Base-by-base conservation (phyloP, 2,113 vertebrate genomes). In the Phyllopteryx taeniolatus region DNA sequence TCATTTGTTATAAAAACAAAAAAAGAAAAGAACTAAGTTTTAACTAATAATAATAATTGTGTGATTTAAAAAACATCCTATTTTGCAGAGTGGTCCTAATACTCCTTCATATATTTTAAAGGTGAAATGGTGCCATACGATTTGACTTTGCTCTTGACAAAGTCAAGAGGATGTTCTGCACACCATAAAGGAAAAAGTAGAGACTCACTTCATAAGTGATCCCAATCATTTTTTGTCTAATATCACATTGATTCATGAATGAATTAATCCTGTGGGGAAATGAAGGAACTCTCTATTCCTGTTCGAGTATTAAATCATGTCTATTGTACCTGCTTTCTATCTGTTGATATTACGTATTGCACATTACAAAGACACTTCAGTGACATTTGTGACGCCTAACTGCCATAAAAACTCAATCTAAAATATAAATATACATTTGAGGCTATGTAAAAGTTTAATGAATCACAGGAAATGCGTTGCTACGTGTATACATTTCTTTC, bases 331-430 rank as follows among this genome's bases (percentile, higher is more conserved):
- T 73, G 17, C 54, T 71, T 39, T 75, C 65, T 70, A 33, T 72
- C 65, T 19, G 67, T 43, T 62, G 49, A 68, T 13, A 35, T 33
- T 49, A 72, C 33, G 74, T 77, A 88, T 78, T 87, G 82, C 83
- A 87, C 68, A 57, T 69, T 20, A 35, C 31, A 69, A 67, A 64
- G 66, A 67, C 43, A 74, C 65, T 63, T 63, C 27, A 73, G 73
- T 67, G 57, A 67, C 74, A 70, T 54, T n/a, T 8, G 17, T 39
- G 60, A 60, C 68, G 74, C 74, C 39, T 33, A 70, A 80, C 39
- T 62, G 79, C 27, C 39, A 33, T 46, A 71, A 47, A 79, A 73
- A 72, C n/a, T 53, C 7, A 68, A 57, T 69, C 66, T 22, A 72
- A 71, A 70, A 60, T 47, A 7, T 35, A 61, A 61, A 61, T 9